These are phyloP conservation scores for Limenitis camilla DNA, from an alignment of 2,888 invertebrate genomes.

Conservation along the genomic window DNA sequence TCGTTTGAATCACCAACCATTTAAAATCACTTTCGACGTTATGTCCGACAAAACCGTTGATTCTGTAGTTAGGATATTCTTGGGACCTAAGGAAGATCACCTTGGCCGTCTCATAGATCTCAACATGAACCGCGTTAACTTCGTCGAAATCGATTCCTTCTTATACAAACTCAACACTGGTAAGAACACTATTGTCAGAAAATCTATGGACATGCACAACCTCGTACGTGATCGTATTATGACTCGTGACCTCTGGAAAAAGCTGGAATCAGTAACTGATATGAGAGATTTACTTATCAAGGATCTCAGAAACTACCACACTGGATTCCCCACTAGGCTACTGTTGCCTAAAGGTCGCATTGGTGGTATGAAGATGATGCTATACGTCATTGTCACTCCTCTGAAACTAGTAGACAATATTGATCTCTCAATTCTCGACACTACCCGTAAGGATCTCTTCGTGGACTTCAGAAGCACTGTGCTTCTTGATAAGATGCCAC, in stretches of 20 bases:
- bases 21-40: slow-evolving; percentile 72
- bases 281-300: slow-evolving; percentile 46
- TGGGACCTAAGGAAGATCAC: slow-evolving; percentile 81
- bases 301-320: slow-evolving; percentile 67
- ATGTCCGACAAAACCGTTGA: slow-evolving; percentile 73
- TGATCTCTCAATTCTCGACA: slow-evolving; percentile 52
- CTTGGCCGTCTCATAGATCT: slow-evolving; percentile 72
- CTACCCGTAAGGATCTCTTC: slow-evolving; percentile 59
- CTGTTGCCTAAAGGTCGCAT: slow-evolving; percentile 81
- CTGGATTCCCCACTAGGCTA: slow-evolving; percentile 81
- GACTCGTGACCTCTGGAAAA: slow-evolving; percentile 77
- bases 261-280: slow-evolving; percentile 72
- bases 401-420: slow-evolving; percentile 59
- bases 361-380: slow-evolving; percentile 78
- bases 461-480: slow-evolving; percentile 54
- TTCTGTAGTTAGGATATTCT: slow-evolving; percentile 78
- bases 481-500: slow-evolving; percentile 76
- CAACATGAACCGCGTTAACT: slow-evolving; percentile 75
- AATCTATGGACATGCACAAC: slow-evolving; percentile 79
- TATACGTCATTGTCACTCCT: slow-evolving; percentile 78
- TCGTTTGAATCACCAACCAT: slow-evolving; percentile 79
- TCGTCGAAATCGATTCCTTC: slow-evolving; percentile 79
- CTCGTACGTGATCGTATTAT: slow-evolving; percentile 79
- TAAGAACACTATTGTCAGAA: slow-evolving; percentile 76
- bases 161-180: slow-evolving; percentile 76